Conservation (phyloP, 2,113 vertebrate species). For the Syngnathoides biaculeatus region DNA sequence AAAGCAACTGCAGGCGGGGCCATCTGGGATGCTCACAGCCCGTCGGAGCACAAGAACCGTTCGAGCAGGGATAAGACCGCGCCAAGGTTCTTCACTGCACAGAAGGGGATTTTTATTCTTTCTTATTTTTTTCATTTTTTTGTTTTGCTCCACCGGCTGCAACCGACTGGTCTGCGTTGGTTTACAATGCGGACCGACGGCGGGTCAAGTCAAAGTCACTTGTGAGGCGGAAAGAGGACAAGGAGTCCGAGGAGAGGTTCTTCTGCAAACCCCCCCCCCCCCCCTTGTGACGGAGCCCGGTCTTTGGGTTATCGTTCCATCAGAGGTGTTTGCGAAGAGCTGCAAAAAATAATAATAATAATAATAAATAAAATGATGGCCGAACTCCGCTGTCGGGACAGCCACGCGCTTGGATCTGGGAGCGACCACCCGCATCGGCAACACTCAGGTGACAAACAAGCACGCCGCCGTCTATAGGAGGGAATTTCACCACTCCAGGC, state of each 20-base stretch:
- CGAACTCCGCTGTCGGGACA: conserved; percentile 25
- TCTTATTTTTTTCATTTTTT: neutral
- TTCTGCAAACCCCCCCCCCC: conserved; percentile 22
- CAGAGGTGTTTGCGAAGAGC: neutral
- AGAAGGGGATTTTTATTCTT: conserved; percentile 8
- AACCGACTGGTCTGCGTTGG: conserved; percentile 11
- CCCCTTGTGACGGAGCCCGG: conserved; percentile 10
- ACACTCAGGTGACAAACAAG: neutral
- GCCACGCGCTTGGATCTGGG: conserved; percentile 12
- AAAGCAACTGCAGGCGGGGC: conserved; percentile 51
- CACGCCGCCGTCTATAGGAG: neutral
- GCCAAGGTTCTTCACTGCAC: neutral
- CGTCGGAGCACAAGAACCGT: conserved; percentile 19
- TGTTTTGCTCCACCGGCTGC: conserved; percentile 17
- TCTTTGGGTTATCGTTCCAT: conserved; percentile 14
- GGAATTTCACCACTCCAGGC: neutral
- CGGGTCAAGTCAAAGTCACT: conserved; percentile 71
- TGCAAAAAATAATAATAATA: too few species aligned
- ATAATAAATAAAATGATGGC: too few species aligned
- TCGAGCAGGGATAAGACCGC: conserved; percentile 7
- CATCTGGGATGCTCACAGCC: conserved; percentile 10
- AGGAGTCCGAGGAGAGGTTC: neutral
- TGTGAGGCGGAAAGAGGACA: conserved; percentile 17
- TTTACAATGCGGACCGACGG: conserved; percentile 24
- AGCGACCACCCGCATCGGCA: neutral